Base-by-base conservation (phyloP, 2,113 vertebrate species). In the Lepisosteus osseus region DNA sequence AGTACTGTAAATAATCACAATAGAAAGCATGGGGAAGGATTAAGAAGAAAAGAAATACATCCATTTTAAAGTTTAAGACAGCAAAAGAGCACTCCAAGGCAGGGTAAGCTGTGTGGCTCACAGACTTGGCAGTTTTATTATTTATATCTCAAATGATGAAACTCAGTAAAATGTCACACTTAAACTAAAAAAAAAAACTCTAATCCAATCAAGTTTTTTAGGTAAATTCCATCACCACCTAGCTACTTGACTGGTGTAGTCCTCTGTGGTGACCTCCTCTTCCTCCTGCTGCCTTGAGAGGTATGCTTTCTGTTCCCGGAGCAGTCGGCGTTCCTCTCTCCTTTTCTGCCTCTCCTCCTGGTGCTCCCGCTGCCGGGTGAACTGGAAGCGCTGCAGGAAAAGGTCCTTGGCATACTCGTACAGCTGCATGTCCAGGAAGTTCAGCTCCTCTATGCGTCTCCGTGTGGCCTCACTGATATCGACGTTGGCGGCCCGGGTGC, bases 381-480 rank as follows among this genome's bases (percentile, higher is more conserved):
- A 95, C 86, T 97, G 97, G 83, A 97, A 96, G 59, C 97, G 94
- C 87, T 98, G 97, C 77, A 97, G 90, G 87, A 99, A 99, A 62
- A 99, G 92, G 81, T 99, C 97, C 78, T 95, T 97, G 0, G 97
- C 97, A 0, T 93, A 99, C 54, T 96, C 94, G 0, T 99, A 99
- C 3, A 98, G 88, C 91, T 98, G 95, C 90, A 98, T 11, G 17
- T 99, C 97, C 86, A 98, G 88, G 80, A 91, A 94, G 84, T 99
- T 99, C 69, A 99, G 92, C 66, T 93, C 92, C 82, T 96, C 95
- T 13, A 99, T 98, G 79, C 86, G 92, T 0, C 81, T 85, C 71
- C 95, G 93, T 78, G 94, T 92, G 0, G 84, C 86, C 67, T 95
- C 90, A 0, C 89, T 93, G 45, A 98, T 93, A 76, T 98, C 97